A percentile compares a stretch with the other conserved stretches of the same genome.
Evolutionary conservation across 2,797 vertebrate species (phyloP).

Genomic region (Lepus townsendii): DNA sequence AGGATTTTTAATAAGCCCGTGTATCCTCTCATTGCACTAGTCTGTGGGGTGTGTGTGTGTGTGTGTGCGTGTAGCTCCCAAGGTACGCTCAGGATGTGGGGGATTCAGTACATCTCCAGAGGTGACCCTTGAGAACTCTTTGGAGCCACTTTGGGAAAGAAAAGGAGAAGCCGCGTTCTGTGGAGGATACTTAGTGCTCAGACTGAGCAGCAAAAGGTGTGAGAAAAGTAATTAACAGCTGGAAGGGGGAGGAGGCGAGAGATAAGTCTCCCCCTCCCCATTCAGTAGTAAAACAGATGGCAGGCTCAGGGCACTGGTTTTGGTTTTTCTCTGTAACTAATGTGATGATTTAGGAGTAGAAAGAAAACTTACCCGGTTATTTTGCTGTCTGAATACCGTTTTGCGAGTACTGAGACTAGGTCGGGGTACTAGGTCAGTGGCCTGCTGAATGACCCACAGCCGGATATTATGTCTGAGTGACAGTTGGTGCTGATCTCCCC

Average conservation of each 20-base stretch:
- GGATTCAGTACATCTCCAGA: not conserved
- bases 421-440: conserved; percentile 56
- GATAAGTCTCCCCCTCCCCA: not conserved
- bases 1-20: conserved; percentile 1
- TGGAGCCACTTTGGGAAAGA: not conserved
- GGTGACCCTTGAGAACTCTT: conserved; percentile 53
- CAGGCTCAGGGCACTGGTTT: not conserved
- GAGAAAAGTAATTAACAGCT: conserved; percentile 21
- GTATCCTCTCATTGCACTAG: not conserved
- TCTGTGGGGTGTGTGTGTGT: not conserved
- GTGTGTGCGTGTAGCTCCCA: too few relatives aligned
- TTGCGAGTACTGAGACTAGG: conserved; percentile 67
- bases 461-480: conserved; percentile 43
- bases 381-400: conserved; percentile 69
- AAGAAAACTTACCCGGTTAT: conserved; percentile 74
- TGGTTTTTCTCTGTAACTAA: conserved; percentile 8
- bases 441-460: conserved; percentile 56
- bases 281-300: not conserved
- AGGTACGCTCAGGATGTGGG: not conserved
- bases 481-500: conserved; percentile 9
- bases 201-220: not conserved
- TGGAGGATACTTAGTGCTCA: not conserved
- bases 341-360: conserved; percentile 66
- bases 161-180: not conserved
- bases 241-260: not conserved